Evolutionary conservation across 2,113 vertebrate genomes (phyloP).

Genomic region (Protobothrops flavoviridis): DNA sequence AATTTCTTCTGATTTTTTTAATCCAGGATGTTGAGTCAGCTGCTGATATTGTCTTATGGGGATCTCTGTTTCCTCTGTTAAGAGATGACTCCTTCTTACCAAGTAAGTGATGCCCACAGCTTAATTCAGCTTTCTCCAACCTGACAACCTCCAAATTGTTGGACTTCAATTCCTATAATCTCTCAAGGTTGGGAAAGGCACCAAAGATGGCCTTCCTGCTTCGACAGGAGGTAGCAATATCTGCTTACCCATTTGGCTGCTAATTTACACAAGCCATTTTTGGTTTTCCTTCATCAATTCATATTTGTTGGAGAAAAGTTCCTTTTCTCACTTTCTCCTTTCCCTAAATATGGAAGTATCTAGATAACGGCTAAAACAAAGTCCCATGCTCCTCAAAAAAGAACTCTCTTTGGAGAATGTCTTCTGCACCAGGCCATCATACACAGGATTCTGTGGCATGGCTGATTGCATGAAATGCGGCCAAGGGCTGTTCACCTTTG

Average conservation of each 20-base stretch:
- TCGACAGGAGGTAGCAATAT: background rate
- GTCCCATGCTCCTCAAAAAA: background rate
- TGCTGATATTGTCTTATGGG: constrained; percentile 88
- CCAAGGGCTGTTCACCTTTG: background rate
- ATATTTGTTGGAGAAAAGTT: background rate
- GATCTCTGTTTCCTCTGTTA: constrained; percentile 78
- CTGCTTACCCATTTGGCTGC: background rate
- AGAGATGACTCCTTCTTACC: constrained; percentile 66
- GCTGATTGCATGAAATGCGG: background rate
- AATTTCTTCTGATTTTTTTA: background rate
- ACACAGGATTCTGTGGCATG: background rate
- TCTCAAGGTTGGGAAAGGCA: background rate
- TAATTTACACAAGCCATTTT: too few species aligned
- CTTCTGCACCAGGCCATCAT: background rate
- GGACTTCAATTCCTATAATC: background rate
- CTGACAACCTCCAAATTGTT: background rate
- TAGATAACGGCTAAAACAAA: background rate
- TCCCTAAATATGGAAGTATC: background rate
- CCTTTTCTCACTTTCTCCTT: background rate
- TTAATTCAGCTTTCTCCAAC: background rate
- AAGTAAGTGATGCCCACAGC: constrained; percentile 48
- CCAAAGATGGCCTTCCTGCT: background rate
- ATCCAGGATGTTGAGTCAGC: constrained; percentile 76
- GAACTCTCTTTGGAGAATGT: background rate
- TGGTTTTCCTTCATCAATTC: background rate